Evolutionary conservation across 2,888 invertebrate genomes (phyloP).

Genomic region (Ophonus ardosiacus): DNA sequence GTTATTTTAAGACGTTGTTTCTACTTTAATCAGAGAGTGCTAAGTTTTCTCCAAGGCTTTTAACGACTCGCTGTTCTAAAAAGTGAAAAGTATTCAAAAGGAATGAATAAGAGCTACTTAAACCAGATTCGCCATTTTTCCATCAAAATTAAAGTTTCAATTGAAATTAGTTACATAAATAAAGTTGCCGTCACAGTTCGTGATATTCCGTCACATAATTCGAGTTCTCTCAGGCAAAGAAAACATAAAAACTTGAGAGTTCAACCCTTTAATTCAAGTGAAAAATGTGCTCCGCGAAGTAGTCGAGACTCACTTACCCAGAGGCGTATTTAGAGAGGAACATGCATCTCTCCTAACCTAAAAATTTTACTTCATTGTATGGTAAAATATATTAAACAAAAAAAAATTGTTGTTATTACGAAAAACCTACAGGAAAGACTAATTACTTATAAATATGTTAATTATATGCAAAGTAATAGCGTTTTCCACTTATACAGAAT

Average conservation of each 20-base stretch:
- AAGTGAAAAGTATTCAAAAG: constrained; percentile 14
- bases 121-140: constrained; percentile 25
- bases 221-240: constrained; percentile 21
- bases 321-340: no score
- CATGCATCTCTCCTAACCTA: no score
- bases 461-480: no score
- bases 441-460: no score
- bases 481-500: no score
- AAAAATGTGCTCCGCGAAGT: constrained; percentile 25
- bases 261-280: constrained; percentile 49
- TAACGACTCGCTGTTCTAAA: background rate
- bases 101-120: constrained; percentile 22
- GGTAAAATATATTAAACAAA: no score
- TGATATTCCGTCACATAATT: constrained; percentile 40
- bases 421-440: no score
- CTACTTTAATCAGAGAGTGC: constrained; percentile 6
- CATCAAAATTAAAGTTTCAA: constrained; percentile 51
- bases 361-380: no score
- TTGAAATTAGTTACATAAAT: constrained; percentile 55
- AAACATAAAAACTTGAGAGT: constrained; percentile 38
- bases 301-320: background rate
- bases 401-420: no score
- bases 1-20: constrained; percentile 23
- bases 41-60: background rate
- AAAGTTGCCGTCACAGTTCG: constrained; percentile 35